Evolutionary conservation across 2,113 vertebrate genomes (phyloP).

Genomic region (Oostethus manadensis): DNA sequence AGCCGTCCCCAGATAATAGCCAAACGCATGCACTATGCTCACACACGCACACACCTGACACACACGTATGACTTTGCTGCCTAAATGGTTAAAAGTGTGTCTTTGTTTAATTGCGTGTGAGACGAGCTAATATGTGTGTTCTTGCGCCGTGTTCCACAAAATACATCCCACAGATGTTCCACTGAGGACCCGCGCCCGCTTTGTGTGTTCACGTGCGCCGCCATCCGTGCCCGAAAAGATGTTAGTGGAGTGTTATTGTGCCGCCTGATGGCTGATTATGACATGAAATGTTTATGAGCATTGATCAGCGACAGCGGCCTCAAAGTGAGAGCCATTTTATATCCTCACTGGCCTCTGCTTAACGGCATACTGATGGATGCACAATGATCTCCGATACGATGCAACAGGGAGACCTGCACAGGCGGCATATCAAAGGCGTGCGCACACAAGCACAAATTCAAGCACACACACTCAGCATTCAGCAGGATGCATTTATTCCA

Average conservation of each 20-base stretch:
- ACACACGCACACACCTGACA: constrained; percentile 41
- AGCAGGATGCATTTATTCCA: background rate
- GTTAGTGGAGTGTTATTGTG: constrained; percentile 58
- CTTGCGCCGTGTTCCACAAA: constrained; percentile 27
- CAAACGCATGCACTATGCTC: constrained; percentile 33
- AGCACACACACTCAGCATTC: constrained; percentile 3
- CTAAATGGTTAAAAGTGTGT: constrained; percentile 58
- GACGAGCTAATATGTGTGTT: constrained; percentile 39
- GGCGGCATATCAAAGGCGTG: constrained; percentile 31
- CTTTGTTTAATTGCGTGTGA: constrained; percentile 62
- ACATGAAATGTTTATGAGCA: constrained; percentile 73
- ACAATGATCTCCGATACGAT: constrained; percentile 61
- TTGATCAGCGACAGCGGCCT: constrained; percentile 59
- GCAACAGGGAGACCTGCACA: constrained; percentile 33
- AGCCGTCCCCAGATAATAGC: constrained; percentile 84
- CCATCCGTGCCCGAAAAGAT: constrained; percentile 22
- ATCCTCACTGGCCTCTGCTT: constrained; percentile 57
- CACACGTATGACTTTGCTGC: constrained; percentile 37
- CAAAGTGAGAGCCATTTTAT: constrained; percentile 61
- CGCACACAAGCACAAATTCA: constrained; percentile 21
- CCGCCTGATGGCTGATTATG: constrained; percentile 63
- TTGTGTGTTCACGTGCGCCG: constrained; percentile 5
- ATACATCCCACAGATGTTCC: constrained; percentile 45
- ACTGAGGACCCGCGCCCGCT: background rate
- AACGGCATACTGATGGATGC: constrained; percentile 69